Conservation (phyloP, 2,113 vertebrate genomes). For the Anarhynchus alexandrinus region DNA sequence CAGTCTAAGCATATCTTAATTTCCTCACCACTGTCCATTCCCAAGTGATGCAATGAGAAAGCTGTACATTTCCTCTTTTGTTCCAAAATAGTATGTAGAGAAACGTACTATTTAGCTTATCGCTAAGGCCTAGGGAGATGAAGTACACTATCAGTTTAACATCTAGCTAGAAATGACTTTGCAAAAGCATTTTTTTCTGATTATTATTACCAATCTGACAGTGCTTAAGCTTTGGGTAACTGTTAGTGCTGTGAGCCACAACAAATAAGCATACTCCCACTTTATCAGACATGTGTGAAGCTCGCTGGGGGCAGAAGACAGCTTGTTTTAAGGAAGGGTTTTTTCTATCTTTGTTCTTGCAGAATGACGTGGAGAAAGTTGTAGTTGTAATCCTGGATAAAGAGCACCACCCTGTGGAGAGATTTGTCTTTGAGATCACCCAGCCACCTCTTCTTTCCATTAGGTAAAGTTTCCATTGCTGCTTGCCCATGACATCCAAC, state of each 20-base stretch:
- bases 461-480: constrained; percentile 72
- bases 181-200: neutral
- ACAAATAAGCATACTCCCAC: neutral
- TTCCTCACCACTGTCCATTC: neutral
- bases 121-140: too few species aligned
- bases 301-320: neutral
- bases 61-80: neutral
- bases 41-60: neutral
- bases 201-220: neutral
- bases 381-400: constrained; percentile 98
- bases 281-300: neutral
- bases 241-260: neutral
- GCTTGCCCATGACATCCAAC: neutral
- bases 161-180: neutral
- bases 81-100: neutral
- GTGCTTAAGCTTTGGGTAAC: neutral
- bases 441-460: constrained; percentile 93
- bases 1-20: fast-evolving
- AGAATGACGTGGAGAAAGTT: constrained; percentile 98
- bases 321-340: neutral
- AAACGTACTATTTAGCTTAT: neutral
- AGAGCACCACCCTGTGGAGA: constrained; percentile 96
- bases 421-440: constrained; percentile 97
- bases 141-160: neutral
- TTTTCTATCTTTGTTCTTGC: constrained; percentile 6